A percentile compares a stretch with the other conserved stretches of the same genome.
Evolutionary conservation across 1,140 invertebrate genomes (phyloP).

Genomic region (Dolichoris vasculosae): DNA sequence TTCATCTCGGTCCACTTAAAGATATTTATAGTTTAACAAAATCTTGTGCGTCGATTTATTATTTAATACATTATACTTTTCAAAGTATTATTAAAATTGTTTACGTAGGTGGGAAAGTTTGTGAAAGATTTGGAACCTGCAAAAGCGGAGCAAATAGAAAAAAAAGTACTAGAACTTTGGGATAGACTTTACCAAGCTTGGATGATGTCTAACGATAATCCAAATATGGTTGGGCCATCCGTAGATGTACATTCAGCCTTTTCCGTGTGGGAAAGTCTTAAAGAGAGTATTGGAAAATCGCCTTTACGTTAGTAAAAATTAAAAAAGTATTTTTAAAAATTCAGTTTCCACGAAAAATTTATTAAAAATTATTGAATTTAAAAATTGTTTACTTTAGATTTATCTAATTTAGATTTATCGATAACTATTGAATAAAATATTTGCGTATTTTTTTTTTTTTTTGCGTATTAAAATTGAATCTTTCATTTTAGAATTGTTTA

Average conservation of each 20-base stretch:
- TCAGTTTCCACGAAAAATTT: too few species aligned
- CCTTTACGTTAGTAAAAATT: constrained; percentile 70
- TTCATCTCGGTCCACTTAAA: constrained; percentile 11
- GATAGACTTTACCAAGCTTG: constrained; percentile 94
- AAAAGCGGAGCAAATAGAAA: constrained; percentile 90
- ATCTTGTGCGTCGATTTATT: neutral
- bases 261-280: constrained; percentile 82
- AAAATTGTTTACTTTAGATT: too few species aligned
- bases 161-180: constrained; percentile 93
- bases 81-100: neutral
- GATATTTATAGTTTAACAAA: neutral
- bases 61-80: too few species aligned
- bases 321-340: neutral
- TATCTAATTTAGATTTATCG: too few species aligned
- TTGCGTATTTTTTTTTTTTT: neutral
- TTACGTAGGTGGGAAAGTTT: constrained; percentile 81
- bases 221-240: constrained; percentile 77
- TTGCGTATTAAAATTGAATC: neutral
- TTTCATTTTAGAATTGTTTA: constrained; percentile 79
- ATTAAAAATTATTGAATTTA: too few species aligned
- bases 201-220: constrained; percentile 81
- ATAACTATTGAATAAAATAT: neutral
- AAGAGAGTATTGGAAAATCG: constrained; percentile 83
- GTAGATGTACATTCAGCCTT: constrained; percentile 79
- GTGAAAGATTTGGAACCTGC: constrained; percentile 87